Percentiles rank a stretch among this genome's conserved stretches.
Evolutionary conservation across 2,113 vertebrate species (phyloP).

Genomic region (Cettia cetti): DNA sequence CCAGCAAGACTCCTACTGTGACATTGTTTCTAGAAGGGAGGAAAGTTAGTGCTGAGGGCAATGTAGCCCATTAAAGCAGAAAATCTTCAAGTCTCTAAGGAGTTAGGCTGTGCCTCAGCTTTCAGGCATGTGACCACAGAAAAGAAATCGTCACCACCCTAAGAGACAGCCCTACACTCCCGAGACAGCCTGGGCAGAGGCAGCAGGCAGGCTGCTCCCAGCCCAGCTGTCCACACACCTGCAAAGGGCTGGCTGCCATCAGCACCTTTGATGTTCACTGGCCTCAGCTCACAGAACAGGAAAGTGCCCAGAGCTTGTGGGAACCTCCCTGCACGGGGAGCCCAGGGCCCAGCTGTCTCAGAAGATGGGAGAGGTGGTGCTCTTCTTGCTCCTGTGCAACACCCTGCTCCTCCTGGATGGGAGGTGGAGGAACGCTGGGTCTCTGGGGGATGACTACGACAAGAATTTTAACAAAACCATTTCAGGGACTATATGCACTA

Average conservation of each 20-base stretch:
- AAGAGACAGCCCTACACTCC: too few relatives aligned
- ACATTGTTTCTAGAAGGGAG: background rate
- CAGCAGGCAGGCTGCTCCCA: fast-evolving
- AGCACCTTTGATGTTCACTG: background rate
- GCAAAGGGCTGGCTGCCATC: background rate
- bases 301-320: background rate
- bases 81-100: background rate
- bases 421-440: fast-evolving
- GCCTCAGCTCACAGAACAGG: background rate
- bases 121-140: background rate
- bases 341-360: fast-evolving
- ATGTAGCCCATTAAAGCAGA: background rate
- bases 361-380: background rate
- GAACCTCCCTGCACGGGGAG: background rate
- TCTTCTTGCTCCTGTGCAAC: background rate
- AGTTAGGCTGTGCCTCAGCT: background rate
- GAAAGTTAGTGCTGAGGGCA: background rate
- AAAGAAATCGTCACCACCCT: background rate
- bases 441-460: fast-evolving
- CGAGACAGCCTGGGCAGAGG: fast-evolving
- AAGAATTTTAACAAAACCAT: background rate
- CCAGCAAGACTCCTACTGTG: background rate
- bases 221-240: background rate
- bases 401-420: fast-evolving
- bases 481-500: background rate